Base-by-base conservation (phyloP, 1,140 invertebrate genomes). In the Thalassaphorura encarpata region DNA sequence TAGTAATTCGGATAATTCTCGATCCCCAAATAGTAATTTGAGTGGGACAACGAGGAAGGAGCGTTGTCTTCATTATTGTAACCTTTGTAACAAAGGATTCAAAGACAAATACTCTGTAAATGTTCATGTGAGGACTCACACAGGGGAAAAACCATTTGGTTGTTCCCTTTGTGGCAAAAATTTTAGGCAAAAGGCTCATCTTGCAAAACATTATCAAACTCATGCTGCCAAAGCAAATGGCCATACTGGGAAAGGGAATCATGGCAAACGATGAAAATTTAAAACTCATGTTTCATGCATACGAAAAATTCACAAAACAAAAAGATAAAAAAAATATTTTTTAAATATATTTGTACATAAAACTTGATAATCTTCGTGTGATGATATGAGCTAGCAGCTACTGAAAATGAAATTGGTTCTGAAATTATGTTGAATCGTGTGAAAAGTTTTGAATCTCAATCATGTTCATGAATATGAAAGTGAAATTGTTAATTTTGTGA, bases 141-240 rank as follows among this genome's bases (percentile, higher is more conserved):
- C 88, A 0, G 87, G 86, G 1, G 88, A 92, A 69, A 92, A 92
- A 67, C 89, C 89, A 0, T 93, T 93, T 68, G 78, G 85, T 6
- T 93, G 89, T 68, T 84, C 84, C 11, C 72, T 90, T 18, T 93
- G 89, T 66, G 86, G 86, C 43, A 92, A 91, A 68, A 89, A 85
- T 63, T 92, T 92, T 73, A 79, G 92, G 18, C 94, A 97, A 71
- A 97, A 97, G 71, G 93, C 92, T 0, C 94, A 97, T 70, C 78
- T 97, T 50, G 93, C 93, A 52, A 97, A 97, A 71, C 93, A 97
- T 72, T 93, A 96, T 70, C 89, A 95, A 72, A 96, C 92, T 19
- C 93, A 97, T 72, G 83, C 87, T 56, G 83, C 84, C 8, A 83
- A 86, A 67, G 67, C 67, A 33, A 56, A 57, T 43, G 54, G 53